Base-by-base conservation (phyloP, 92 coral and sea anemone genomes). In the Zoanthus solanderi region DNA sequence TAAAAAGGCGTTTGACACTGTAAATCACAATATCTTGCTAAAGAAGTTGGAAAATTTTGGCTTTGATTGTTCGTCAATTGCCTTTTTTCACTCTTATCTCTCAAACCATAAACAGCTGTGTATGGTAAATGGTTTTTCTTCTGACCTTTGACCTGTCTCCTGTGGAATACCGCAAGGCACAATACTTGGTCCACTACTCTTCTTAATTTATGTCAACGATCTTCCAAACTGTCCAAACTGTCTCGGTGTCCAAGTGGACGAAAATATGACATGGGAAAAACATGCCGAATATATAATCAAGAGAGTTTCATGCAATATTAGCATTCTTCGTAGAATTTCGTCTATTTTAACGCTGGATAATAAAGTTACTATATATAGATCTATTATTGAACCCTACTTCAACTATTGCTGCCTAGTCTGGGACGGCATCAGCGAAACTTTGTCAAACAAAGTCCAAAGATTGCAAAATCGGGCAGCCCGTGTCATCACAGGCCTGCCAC, bases 341-440 rank as follows among this genome's bases (percentile, higher is more conserved):
- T 78, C 87, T 46, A 34, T 79, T 56, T 44, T 88, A 9, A 12
- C 61, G 17, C 78, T 44, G 14, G 85, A 76, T 16, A 47, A 48
- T 69, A 75, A 58, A 50, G 72, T 72, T 47, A 65, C 54, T 48
- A 83, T 88, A 58, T 88, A 88, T 77, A 82, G 86, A 32, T 68
- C 91, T 5, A 82, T 88, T 52, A 66, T 60, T 8, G 67, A 60
- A 60, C 67, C 67, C 67, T 88, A 88, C 37, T 88, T 88, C 54
- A 75, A 82, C 72, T 89, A 89, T 84, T 89, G 92, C 73, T 72
- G 92, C 75, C 76, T 89, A 28, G 88, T 89, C 37, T 89, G 92
- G 92, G 92, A 89, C 63, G 65, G 88, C 68, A 54, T 88, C 65
- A 75, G 75, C 56, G 86, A 87, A 12, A 58, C 73, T 8, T 76